Conservation (phyloP, 2,113 vertebrate genomes). For the Fregetta grallaria region DNA sequence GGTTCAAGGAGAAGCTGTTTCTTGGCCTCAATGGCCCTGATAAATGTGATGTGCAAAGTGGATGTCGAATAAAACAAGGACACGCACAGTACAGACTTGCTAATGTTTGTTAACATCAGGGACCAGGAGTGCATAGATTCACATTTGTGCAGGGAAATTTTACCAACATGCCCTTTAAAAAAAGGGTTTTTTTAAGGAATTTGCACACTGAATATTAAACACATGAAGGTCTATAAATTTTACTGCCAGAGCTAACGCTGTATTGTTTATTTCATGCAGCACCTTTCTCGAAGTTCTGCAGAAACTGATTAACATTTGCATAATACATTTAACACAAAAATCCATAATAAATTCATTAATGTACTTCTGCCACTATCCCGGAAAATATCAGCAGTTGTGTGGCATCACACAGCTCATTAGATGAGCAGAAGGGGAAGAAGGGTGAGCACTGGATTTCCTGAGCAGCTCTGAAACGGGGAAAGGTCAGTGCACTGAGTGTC, state of each 20-base stretch:
- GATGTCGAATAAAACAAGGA: not conserved
- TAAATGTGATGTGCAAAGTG: not conserved
- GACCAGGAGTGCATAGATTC: not conserved
- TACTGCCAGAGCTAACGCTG: not conserved
- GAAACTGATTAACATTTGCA: conserved; percentile 66
- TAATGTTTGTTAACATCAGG: conserved; percentile 65
- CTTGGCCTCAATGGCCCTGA: not conserved
- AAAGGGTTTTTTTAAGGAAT: not conserved
- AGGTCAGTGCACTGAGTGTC: not conserved
- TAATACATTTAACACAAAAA: conserved; percentile 61
- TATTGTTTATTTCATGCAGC: conserved; percentile 55
- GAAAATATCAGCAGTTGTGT: conserved; percentile 25
- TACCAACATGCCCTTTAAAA: conserved; percentile 59
- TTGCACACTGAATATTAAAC: conserved; percentile 60
- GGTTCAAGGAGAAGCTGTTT: conserved; percentile 21
- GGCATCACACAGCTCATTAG: conserved; percentile 33
- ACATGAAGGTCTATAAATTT: conserved; percentile 7
- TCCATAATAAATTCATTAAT: conserved; percentile 59
- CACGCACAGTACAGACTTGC: not conserved
- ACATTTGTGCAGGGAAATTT: conserved; percentile 43
- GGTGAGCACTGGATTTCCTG: not conserved
- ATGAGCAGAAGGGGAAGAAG: not conserved
- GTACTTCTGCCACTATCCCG: conserved; percentile 28
- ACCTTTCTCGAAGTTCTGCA: conserved; percentile 41
- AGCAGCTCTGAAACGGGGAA: not conserved